These are phyloP conservation scores for Lamprologus sp. DNA, from an alignment of 2,113 vertebrate genomes.

Conservation along the genomic window DNA sequence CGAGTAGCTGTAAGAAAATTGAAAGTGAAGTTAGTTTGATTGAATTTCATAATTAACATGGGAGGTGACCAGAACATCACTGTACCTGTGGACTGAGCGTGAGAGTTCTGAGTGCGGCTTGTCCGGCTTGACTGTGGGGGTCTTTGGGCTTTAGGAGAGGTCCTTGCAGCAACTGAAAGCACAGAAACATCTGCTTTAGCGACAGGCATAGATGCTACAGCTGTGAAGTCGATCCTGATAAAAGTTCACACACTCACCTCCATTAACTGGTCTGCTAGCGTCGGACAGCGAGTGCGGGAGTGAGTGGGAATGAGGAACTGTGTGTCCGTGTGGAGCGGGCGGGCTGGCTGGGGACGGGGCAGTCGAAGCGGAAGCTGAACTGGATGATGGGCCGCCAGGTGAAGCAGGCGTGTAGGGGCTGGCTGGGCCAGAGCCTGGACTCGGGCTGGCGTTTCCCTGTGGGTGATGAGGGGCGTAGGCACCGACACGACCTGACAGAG, in stretches of 20 bases:
- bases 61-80: neutral
- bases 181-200: neutral
- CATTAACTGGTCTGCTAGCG: conserved; percentile 63
- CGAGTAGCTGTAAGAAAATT: conserved; percentile 63
- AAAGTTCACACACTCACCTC: conserved; percentile 43
- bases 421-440: conserved; percentile 24
- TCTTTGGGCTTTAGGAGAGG: conserved; percentile 86
- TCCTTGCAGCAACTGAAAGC: conserved; percentile 75
- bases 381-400: conserved; percentile 27
- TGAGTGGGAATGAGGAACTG: conserved; percentile 68
- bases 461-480: conserved; percentile 73
- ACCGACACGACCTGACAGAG: conserved; percentile 59
- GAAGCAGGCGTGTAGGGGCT: conserved; percentile 51
- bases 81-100: conserved; percentile 70
- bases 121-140: conserved; percentile 77
- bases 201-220: neutral
- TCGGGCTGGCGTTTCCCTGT: conserved; percentile 71
- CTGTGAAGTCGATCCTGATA: neutral
- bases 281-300: conserved; percentile 63
- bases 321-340: conserved; percentile 57
- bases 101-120: conserved; percentile 69
- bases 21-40: neutral
- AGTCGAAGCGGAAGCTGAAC: conserved; percentile 25
- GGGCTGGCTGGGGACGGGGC: conserved; percentile 48
- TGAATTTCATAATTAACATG: neutral